Percentiles rank a stretch among this genome's conserved stretches.
These are phyloP conservation scores for Sebastes hubbsi DNA, from an alignment of 2,797 vertebrate genomes.

Conservation along the genomic window DNA sequence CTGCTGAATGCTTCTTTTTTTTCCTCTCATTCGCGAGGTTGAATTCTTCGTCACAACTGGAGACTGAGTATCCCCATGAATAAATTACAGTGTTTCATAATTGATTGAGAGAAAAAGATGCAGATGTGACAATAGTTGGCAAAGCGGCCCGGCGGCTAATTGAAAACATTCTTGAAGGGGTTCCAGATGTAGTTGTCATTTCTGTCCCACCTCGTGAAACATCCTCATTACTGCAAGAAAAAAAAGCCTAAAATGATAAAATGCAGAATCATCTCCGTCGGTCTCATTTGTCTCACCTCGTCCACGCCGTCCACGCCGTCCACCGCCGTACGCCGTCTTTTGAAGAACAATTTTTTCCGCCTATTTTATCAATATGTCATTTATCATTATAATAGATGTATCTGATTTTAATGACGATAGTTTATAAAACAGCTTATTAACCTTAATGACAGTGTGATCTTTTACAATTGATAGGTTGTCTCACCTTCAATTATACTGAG, in stretches of 20 bases:
- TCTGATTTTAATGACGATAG: conserved; percentile 71
- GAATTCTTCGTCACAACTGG: conserved; percentile 23
- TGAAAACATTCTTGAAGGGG: conserved; percentile 47
- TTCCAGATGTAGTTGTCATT: conserved; percentile 54
- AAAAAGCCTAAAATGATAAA: neutral
- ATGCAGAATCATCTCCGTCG: neutral
- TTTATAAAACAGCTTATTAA: conserved; percentile 81
- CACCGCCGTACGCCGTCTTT: neutral
- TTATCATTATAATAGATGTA: conserved; percentile 74
- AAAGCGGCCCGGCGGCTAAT: conserved; percentile 29
- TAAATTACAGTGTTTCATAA: conserved; percentile 71
- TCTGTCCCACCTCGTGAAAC: neutral
- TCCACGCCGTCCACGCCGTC: neutral
- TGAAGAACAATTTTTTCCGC: conserved; percentile 13
- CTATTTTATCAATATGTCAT: conserved; percentile 74
- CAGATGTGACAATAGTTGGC: conserved; percentile 67
- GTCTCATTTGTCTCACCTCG: conserved; percentile 5
- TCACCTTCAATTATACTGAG: conserved; percentile 74
- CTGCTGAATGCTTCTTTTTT: conserved; percentile 19
- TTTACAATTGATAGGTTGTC: conserved; percentile 77
- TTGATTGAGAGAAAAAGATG: conserved; percentile 65
- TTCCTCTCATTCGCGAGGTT: neutral
- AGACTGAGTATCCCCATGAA: conserved; percentile 53
- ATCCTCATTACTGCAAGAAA: neutral
- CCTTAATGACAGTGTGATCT: conserved; percentile 80